phyloP scores from a whole-genome alignment of 1,140 invertebrate genomes.

The Drosophila repletoides region DNA sequence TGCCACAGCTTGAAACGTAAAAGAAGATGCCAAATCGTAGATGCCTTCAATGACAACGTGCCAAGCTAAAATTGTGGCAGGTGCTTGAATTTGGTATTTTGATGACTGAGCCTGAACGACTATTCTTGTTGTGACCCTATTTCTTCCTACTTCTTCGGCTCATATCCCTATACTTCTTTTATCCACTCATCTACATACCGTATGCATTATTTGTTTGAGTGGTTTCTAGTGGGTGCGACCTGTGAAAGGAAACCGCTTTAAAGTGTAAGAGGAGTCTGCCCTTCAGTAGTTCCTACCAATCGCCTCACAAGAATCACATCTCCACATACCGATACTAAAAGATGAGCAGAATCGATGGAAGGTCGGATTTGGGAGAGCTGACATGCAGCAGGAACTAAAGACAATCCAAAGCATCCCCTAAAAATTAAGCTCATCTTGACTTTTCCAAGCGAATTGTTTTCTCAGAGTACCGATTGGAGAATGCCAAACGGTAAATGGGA shows the following conservation, averaged over 20 bases:
- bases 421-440: slow-evolving; percentile 57
- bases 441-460: slow-evolving; percentile 63
- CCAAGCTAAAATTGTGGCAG: slow-evolving; percentile 71
- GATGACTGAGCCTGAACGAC: slow-evolving; percentile 74
- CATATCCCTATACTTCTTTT: slow-evolving; percentile 20
- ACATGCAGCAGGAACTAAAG: background rate
- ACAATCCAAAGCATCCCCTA: slow-evolving; percentile 51
- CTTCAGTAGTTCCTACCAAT: slow-evolving; percentile 45
- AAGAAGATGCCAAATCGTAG: background rate
- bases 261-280: background rate
- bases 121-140: slow-evolving; percentile 56
- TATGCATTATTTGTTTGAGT: slow-evolving; percentile 72
- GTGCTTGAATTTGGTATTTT: slow-evolving; percentile 78
- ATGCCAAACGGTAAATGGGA: slow-evolving; percentile 32
- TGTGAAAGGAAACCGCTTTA: background rate
- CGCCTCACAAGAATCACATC: slow-evolving; percentile 39
- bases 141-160: background rate
- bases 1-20: slow-evolving; percentile 8
- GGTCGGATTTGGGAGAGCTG: background rate
- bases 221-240: slow-evolving; percentile 18
- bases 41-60: slow-evolving; percentile 55
- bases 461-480: slow-evolving; percentile 39
- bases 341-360: background rate
- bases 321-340: background rate
- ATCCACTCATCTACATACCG: no score